Base-by-base conservation (phyloP, 2,888 invertebrate genomes). In the Leptinotarsa haldemani region DNA sequence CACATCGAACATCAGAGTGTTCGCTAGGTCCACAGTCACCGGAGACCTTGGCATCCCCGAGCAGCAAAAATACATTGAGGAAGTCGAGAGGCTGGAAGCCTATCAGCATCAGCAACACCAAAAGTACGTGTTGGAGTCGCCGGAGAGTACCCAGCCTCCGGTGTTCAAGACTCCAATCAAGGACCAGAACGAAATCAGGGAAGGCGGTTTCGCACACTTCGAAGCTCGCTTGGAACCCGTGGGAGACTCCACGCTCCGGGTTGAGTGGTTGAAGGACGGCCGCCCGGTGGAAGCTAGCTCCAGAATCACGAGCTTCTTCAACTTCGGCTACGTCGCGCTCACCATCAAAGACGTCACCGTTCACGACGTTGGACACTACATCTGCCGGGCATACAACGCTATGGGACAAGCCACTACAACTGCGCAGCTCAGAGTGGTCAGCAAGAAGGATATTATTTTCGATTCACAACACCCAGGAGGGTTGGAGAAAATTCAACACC, bases 201-300 rank as follows among this genome's bases (percentile, higher is more conserved):
- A 98, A 90, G 96, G 97, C 80, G 97, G 96, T 80, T 97, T 96
- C 84, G 97, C 97, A 80, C 97, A 98, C 86, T 97, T 98, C 84
- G 98, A 98, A 90, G 97, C 97, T 80, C 93, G 97, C 79, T 91
- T 98, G 66, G 97, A 97, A 88, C 98, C 98, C 72, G 91, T 97
- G 77, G 97, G 96, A 66, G 98, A 98, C 88, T 92, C 97, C 4
- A 94, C 94, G 66, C 90, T 98, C 83, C 93, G 91, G 86, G 96
- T 97, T 56, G 96, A 97, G 88, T 98, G 97, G 97, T 91, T 95
- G 73, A 96, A 97, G 86, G 96, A 97, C 87, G 97, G 96, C 73
- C 93, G 93, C 79, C 93, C 95, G 58, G 93, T 97, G 78, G 96
- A 97, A 90, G 96, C 97, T 69, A 96, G 96, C 88, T 97, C 97